Evolutionary conservation across 1,140 invertebrate genomes (phyloP).

Genomic region (Portunus trituberculatus): DNA sequence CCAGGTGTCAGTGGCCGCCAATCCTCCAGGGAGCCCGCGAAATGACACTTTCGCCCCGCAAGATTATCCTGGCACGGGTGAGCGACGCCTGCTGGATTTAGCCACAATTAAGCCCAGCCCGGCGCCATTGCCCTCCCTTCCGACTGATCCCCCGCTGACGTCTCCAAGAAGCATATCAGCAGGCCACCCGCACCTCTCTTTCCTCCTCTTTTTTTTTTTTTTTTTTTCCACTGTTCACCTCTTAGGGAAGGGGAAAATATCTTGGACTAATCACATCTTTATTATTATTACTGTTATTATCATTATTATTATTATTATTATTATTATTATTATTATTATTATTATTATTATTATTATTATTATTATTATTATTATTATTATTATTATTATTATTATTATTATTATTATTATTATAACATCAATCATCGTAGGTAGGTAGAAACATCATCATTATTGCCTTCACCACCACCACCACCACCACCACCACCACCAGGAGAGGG

Average conservation of each 20-base stretch:
- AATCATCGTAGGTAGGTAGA: background rate
- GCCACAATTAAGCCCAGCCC: too few relatives aligned
- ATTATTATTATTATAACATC: background rate
- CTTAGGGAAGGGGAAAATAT: too few relatives aligned
- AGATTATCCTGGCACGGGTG: too few relatives aligned
- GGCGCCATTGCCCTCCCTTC: background rate
- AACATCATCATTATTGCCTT: background rate
- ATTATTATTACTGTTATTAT: constrained; percentile 30
- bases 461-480: constrained; percentile 16
- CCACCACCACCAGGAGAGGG: background rate
- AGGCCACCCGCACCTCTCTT: too few relatives aligned
- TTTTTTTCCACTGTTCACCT: background rate
- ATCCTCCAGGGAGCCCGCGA: too few relatives aligned
- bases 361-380: constrained; percentile 25
- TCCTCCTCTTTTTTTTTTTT: background rate
- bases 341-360: background rate
- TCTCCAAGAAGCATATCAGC: too few relatives aligned
- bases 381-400: constrained; percentile 29
- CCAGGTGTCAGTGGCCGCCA: too few relatives aligned
- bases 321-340: background rate
- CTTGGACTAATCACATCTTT: background rate
- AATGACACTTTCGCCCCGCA: too few relatives aligned
- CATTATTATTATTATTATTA: background rate
- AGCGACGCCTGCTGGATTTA: too few relatives aligned
- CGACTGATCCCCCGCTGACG: too few relatives aligned